Evolutionary conservation across 2,888 invertebrate genomes (phyloP).

Genomic region (Napeogenes sylphis): DNA sequence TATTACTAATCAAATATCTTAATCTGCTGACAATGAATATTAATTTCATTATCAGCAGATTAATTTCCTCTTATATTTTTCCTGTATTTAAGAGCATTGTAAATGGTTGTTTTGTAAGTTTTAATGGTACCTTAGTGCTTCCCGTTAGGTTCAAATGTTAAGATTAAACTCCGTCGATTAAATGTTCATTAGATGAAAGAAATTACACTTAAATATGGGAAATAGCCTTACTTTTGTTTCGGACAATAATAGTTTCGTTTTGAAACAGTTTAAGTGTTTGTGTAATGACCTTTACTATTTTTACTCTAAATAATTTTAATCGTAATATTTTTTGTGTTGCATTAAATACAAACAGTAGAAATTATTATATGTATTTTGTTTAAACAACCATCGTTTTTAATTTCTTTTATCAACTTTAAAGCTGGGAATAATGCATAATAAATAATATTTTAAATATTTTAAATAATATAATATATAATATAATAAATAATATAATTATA

Average conservation of each 20-base stretch:
- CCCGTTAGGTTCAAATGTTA: conserved; percentile 40
- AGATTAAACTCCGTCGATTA: conserved; percentile 51
- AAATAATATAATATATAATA: no score
- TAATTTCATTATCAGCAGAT: neutral
- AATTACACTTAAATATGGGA: conserved; percentile 62
- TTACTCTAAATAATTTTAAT: conserved; percentile 5
- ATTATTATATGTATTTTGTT: no score
- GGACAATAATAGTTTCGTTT: conserved; percentile 26
- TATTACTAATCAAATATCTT: neutral
- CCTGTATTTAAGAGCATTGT: neutral
- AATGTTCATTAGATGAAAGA: conserved; percentile 56
- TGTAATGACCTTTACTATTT: conserved; percentile 14
- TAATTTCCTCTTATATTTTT: neutral
- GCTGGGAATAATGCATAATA: no score
- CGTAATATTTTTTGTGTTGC: neutral
- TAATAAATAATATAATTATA: no score
- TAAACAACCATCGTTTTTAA: no score
- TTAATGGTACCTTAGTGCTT: conserved; percentile 18
- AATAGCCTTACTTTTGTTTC: conserved; percentile 33
- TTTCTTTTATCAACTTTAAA: no score
- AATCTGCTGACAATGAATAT: neutral
- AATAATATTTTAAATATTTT: no score
- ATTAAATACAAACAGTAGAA: neutral
- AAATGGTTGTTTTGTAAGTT: conserved; percentile 6
- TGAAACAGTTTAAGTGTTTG: conserved; percentile 23